A percentile compares a stretch with the other conserved stretches of the same genome.
These are phyloP conservation scores for Dicranocentrus wangi DNA, from an alignment of 2,888 invertebrate species.

Conservation along the genomic window DNA sequence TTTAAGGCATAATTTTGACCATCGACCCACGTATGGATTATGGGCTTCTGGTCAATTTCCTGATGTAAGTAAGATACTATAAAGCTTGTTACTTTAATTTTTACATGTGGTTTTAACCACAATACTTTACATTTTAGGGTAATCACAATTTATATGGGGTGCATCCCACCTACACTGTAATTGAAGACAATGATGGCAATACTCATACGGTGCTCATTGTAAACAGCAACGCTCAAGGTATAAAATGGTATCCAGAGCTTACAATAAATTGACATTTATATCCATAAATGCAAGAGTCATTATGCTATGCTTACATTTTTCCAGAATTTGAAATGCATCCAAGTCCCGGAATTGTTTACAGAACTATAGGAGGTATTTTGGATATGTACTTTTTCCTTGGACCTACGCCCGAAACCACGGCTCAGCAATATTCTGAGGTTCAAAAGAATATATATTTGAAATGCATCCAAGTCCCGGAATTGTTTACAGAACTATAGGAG, in stretches of 20 bases:
- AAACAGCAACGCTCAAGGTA: slow-evolving; percentile 92
- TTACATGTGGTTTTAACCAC: background rate
- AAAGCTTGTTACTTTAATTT: background rate
- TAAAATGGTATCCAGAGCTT: no score
- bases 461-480: slow-evolving; percentile 80
- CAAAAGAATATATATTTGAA: background rate
- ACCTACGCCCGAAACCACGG: slow-evolving; percentile 82
- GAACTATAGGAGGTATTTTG: slow-evolving; percentile 87
- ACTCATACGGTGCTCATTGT: slow-evolving; percentile 85
- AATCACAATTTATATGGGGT: slow-evolving; percentile 84
- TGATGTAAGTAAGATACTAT: slow-evolving; percentile 49
- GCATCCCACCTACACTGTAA: slow-evolving; percentile 86
- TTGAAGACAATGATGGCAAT: slow-evolving; percentile 81
- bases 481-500: slow-evolving; percentile 87
- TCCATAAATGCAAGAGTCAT: no score
- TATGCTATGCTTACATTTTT: slow-evolving; percentile 12
- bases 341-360: slow-evolving; percentile 86
- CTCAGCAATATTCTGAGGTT: slow-evolving; percentile 81
- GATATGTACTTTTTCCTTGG: slow-evolving; percentile 84
- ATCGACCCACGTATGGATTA: slow-evolving; percentile 74
- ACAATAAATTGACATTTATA: no score
- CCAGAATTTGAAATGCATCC: slow-evolving; percentile 87
- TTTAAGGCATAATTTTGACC: slow-evolving; percentile 74
- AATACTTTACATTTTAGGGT: slow-evolving; percentile 22
- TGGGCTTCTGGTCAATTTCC: slow-evolving; percentile 75